Percentiles rank a stretch among this genome's conserved stretches.
phyloP scores from a whole-genome alignment of 2,888 invertebrate species.

The Electrophaes corylata region DNA sequence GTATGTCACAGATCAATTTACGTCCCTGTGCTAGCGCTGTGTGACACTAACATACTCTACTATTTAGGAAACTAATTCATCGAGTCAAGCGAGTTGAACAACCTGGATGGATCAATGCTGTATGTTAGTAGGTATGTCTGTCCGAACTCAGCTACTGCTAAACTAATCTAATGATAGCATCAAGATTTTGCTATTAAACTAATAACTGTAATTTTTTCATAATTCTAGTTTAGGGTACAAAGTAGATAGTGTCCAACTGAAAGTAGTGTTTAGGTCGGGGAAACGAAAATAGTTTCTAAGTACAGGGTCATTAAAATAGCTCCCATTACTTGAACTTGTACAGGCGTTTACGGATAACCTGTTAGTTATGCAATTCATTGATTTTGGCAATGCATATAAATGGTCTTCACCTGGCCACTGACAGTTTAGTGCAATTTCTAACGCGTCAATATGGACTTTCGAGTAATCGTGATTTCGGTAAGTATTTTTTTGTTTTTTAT shows the following conservation, averaged over 20 bases:
- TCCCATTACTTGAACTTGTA: conserved; percentile 4
- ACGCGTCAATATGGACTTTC: conserved; percentile 51
- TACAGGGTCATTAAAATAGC: conserved; percentile 25
- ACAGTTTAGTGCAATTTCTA: conserved; percentile 29
- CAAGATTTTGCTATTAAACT: too few species aligned
- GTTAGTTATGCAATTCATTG: conserved; percentile 21
- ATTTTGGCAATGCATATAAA: conserved; percentile 29
- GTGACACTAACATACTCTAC: conserved; percentile 37
- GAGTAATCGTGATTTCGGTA: conserved; percentile 54
- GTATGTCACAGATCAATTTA: conserved; percentile 40
- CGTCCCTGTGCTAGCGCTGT: conserved; percentile 29
- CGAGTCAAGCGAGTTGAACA: neutral
- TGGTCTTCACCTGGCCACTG: conserved; percentile 10
- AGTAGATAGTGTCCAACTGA: too few species aligned
- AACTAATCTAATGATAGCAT: too few species aligned
- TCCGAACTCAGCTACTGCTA: neutral
- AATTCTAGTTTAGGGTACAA: too few species aligned
- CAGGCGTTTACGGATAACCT: conserved; percentile 10
- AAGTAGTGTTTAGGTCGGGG: too few species aligned
- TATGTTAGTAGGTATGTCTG: neutral
- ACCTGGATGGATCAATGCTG: neutral
- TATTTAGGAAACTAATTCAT: conserved; percentile 6
- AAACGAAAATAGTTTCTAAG: too few species aligned
- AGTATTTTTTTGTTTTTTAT: conserved; percentile 35
- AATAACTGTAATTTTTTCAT: too few species aligned